Evolutionary conservation across 2,888 invertebrate genomes (phyloP), one percentile per base, ranked within the genome.

Genomic region (Caenorhabditis auriculariae): DNA sequence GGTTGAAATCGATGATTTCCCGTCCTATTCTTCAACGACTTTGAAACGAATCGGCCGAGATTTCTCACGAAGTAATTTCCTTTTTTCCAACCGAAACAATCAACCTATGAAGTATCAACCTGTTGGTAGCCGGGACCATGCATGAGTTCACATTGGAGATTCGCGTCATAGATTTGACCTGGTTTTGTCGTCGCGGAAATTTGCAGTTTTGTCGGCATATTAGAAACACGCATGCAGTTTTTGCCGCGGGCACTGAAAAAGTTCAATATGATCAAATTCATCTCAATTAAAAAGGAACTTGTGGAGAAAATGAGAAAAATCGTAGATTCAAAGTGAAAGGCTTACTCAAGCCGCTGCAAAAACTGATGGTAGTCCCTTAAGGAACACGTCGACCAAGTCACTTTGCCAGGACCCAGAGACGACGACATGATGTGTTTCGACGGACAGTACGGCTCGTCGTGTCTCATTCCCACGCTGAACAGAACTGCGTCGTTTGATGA

Each of bases 371-470:
- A 81, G 64, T 81, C 79, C 35, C 79, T 51, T 24, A 82, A 50
- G 7, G 77, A 77, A 62, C 81, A 81, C 7, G 78, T 76, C 12
- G 77, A 77, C 80, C 81, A 81, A 12, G 80, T 80, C 50, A 80
- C 78, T 62, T 81, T 81, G 48, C 81, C 81, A 2, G 81, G 79
- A 12, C 81, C 81, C 45, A 81, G 60, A 12, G 76, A 77, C 7
- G 76, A 67, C 42, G 73, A 73, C 81, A 81, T 81, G 54, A 81
- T 81, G 66, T 74, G 77, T 46, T 65, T 74, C 41, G 74, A 72
- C 21, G 69, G 61, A 49, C 81, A 81, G 53, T 81, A 80, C 26
- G 76, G 81, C 62, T 81, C 81, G 56, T 81, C 81, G 70, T 81
- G 81, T 19, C 77, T 56, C 81, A 81, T 82, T 12, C 81, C 81